A percentile compares a stretch with the other conserved stretches of the same genome.
Evolutionary conservation across 1,140 invertebrate species (phyloP).

Genomic region (Trypoxylus dichotomus): DNA sequence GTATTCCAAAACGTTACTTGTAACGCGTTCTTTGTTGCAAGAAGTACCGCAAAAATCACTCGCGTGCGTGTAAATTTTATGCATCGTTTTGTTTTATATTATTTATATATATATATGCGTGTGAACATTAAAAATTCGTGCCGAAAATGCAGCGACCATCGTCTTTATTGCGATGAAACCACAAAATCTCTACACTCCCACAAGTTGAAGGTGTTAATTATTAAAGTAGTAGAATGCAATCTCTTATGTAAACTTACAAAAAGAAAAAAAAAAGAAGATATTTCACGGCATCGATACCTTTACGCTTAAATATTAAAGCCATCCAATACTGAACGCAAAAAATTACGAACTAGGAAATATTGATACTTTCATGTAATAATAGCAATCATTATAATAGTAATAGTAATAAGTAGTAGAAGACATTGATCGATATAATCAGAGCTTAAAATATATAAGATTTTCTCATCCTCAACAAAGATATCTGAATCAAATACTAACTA

Average conservation of each 20-base stretch:
- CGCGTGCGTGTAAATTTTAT: too few species aligned
- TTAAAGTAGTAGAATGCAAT: conserved; percentile 20
- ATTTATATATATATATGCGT: background rate
- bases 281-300: conserved; percentile 26
- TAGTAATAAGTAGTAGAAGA: conserved; percentile 37
- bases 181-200: conserved; percentile 27
- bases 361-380: conserved; percentile 37
- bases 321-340: conserved; percentile 48
- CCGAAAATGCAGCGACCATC: background rate
- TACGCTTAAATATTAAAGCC: conserved; percentile 45
- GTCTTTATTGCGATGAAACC: background rate
- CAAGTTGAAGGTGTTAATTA: conserved; percentile 10
- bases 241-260: conserved; percentile 48
- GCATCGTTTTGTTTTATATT: background rate
- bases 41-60: background rate
- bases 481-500: background rate
- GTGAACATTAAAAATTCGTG: background rate
- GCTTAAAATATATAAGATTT: conserved; percentile 31
- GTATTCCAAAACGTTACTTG: background rate
- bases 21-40: background rate
- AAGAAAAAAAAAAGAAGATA: conserved; percentile 44
- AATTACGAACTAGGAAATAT: conserved; percentile 29
- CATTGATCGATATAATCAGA: conserved; percentile 35
- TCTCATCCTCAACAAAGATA: conserved; percentile 21
- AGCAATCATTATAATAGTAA: conserved; percentile 39